phyloP scores from a whole-genome alignment of 1,140 invertebrate species.

The Aphelenchoides avenae region DNA sequence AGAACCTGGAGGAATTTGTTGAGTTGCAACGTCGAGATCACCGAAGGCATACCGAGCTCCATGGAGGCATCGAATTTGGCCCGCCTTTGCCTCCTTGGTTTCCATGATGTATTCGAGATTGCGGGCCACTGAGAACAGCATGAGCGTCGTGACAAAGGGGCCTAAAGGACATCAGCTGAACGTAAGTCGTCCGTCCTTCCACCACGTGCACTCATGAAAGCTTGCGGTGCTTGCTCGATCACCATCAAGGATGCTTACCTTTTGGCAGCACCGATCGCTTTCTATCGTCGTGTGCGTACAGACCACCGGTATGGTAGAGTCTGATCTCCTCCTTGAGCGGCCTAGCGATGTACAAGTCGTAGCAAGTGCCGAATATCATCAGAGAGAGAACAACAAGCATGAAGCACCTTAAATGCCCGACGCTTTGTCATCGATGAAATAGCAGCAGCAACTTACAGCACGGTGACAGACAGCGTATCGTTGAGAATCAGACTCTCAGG shows the following conservation, averaged over 20 bases:
- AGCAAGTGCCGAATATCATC: constrained; percentile 53
- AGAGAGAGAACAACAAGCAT: constrained; percentile 47
- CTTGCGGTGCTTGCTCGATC: not conserved
- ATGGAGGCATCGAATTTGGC: constrained; percentile 55
- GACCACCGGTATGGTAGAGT: not conserved
- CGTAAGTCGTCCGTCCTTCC: not conserved
- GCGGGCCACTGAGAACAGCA: constrained; percentile 46
- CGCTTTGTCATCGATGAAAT: not conserved
- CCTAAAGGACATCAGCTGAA: constrained; percentile 27
- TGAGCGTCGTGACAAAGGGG: constrained; percentile 37
- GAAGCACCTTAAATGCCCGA: constrained; percentile 19
- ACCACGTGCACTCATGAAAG: constrained; percentile 15
- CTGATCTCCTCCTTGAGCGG: constrained; percentile 30
- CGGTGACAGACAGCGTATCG: constrained; percentile 42
- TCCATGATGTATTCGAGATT: constrained; percentile 39
- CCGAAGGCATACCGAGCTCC: constrained; percentile 23
- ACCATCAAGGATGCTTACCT: not conserved
- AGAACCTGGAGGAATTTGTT: constrained; percentile 41
- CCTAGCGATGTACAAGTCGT: constrained; percentile 46
- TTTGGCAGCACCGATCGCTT: not conserved
- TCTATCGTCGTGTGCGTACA: no score
- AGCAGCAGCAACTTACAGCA: constrained; percentile 42
- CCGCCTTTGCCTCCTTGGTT: constrained; percentile 35
- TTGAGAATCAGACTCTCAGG: constrained; percentile 49
- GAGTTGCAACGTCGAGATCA: constrained; percentile 5